Conservation (phyloP, 2,888 invertebrate genomes). For the Caenorhabditis sp. region DNA sequence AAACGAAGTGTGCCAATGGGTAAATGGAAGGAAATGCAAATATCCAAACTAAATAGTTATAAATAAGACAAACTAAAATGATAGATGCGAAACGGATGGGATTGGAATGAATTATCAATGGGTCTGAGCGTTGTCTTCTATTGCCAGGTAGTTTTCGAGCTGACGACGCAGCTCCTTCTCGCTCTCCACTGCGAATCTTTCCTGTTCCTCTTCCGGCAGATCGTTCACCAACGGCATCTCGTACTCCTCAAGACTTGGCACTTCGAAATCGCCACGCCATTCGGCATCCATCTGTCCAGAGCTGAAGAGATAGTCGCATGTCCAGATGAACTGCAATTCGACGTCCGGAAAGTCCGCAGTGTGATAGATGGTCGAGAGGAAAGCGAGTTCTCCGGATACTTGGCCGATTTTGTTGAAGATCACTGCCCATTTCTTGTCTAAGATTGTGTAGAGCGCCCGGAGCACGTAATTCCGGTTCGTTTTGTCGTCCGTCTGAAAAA, state of each 20-base stretch:
- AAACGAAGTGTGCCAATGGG: neutral
- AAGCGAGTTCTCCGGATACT: constrained; percentile 40
- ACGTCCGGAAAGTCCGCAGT: constrained; percentile 15
- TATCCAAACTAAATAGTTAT: no score
- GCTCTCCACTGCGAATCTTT: constrained; percentile 12
- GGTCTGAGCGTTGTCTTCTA: neutral
- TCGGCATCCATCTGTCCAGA: constrained; percentile 20
- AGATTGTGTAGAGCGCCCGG: constrained; percentile 18
- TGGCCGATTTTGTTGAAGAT: constrained; percentile 42
- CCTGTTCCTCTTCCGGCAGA: constrained; percentile 10
- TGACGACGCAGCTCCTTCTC: constrained; percentile 29
- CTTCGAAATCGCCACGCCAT: constrained; percentile 29
- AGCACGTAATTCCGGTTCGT: constrained; percentile 21
- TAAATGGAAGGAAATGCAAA: neutral
- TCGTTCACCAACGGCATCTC: constrained; percentile 25
- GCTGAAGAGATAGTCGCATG: constrained; percentile 31
- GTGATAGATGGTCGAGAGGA: constrained; percentile 14
- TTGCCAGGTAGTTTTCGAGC: constrained; percentile 15
- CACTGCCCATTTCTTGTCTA: constrained; percentile 12
- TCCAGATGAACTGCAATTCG: constrained; percentile 37
- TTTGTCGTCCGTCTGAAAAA: constrained; percentile 29
- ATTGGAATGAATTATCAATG: neutral
- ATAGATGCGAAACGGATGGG: no score
- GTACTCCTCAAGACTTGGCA: constrained; percentile 30
- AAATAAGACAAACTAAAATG: neutral